These are phyloP conservation scores for Syritta pipiens DNA, from an alignment of 2,888 invertebrate species.

Conservation along the genomic window DNA sequence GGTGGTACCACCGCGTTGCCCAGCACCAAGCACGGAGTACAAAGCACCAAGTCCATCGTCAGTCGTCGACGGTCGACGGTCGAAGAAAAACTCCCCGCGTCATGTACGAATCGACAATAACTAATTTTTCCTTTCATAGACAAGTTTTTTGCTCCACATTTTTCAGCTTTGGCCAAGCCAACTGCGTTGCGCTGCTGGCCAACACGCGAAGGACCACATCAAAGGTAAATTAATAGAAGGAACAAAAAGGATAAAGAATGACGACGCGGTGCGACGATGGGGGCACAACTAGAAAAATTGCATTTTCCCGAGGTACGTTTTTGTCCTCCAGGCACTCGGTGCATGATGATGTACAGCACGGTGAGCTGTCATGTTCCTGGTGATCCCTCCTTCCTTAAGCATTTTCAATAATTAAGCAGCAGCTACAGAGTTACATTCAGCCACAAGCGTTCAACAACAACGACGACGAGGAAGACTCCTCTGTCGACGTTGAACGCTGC, in stretches of 20 bases:
- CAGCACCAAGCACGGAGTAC: neutral
- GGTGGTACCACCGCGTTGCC: neutral
- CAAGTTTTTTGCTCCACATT: slow-evolving; percentile 69
- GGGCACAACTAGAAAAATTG: slow-evolving; percentile 55
- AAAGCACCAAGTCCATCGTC: neutral
- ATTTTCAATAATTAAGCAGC: slow-evolving; percentile 69
- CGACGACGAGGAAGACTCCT: slow-evolving; percentile 24
- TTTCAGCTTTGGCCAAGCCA: slow-evolving; percentile 30
- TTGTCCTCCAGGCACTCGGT: slow-evolving; percentile 58
- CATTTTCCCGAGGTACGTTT: slow-evolving; percentile 62
- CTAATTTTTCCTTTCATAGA: slow-evolving; percentile 70
- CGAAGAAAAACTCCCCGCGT: slow-evolving; percentile 60
- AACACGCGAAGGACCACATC: slow-evolving; percentile 63
- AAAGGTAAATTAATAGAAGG: slow-evolving; percentile 66
- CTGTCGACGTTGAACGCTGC: slow-evolving; percentile 33
- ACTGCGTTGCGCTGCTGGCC: slow-evolving; percentile 48
- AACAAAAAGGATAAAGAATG: slow-evolving; percentile 35
- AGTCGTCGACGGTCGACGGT: neutral
- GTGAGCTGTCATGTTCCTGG: slow-evolving; percentile 68
- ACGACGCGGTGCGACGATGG: neutral
- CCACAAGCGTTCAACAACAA: slow-evolving; percentile 56
- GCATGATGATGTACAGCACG: slow-evolving; percentile 70
- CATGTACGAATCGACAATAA: slow-evolving; percentile 69
- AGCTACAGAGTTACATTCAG: slow-evolving; percentile 55
- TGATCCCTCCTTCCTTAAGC: slow-evolving; percentile 69